A percentile compares a stretch with the other conserved stretches of the same genome.
phyloP scores from a whole-genome alignment of 2,888 invertebrate species.

The Drosophila kambysellisi region DNA sequence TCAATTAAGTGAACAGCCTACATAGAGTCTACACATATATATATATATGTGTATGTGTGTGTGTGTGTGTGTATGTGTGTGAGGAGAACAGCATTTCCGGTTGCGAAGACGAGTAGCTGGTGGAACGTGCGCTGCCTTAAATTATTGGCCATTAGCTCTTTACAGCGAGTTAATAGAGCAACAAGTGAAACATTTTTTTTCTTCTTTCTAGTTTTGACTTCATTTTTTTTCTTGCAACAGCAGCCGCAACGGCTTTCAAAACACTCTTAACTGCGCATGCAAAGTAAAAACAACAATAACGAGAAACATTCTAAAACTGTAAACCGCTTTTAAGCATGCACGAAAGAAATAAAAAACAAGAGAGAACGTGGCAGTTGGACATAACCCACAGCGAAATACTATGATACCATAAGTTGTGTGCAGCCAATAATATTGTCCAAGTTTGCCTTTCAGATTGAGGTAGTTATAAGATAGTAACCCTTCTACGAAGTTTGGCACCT shows the following conservation, averaged over 20 bases:
- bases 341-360: background rate
- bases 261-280: constrained; percentile 68
- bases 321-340: constrained; percentile 26
- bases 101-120: constrained; percentile 30
- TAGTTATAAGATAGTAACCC: too few species aligned
- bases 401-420: too few species aligned
- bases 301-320: constrained; percentile 60
- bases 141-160: constrained; percentile 51
- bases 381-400: too few species aligned
- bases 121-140: constrained; percentile 52
- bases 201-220: background rate
- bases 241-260: constrained; percentile 18
- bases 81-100: constrained; percentile 46
- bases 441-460: too few species aligned
- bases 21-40: background rate
- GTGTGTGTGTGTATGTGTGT: background rate
- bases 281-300: constrained; percentile 47
- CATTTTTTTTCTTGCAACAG: constrained; percentile 5
- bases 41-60: background rate
- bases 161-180: constrained; percentile 71
- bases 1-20: constrained; percentile 10
- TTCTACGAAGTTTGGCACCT: too few species aligned
- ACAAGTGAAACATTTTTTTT: constrained; percentile 57
- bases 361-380: too few species aligned
- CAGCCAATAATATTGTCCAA: too few species aligned